These are phyloP conservation scores for Epicauta chinensis DNA, from an alignment of 1,140 invertebrate genomes.

Conservation along the genomic window DNA sequence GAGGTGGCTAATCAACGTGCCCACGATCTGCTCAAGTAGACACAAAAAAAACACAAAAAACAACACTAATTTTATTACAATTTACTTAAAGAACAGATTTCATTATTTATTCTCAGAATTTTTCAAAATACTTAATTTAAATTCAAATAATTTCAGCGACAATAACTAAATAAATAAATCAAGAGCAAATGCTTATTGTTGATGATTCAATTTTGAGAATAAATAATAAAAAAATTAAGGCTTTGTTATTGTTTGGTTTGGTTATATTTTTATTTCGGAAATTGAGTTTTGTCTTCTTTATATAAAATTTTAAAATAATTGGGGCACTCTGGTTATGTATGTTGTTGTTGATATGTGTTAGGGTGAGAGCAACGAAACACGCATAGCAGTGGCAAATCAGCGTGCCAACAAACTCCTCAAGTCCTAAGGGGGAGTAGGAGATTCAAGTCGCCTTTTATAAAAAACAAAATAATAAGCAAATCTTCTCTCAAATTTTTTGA, in stretches of 20 bases:
- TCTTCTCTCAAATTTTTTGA: background rate
- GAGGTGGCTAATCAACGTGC: constrained; percentile 77
- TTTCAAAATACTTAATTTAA: too few relatives aligned
- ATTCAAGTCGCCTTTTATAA: constrained; percentile 35
- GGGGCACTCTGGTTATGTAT: constrained; percentile 31
- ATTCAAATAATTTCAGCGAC: too few relatives aligned
- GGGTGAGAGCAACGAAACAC: constrained; percentile 74
- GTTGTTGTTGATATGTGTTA: constrained; percentile 43
- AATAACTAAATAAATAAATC: too few relatives aligned
- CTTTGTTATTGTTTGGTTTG: background rate
- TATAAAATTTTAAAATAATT: background rate
- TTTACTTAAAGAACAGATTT: background rate
- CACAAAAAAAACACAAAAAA: constrained; percentile 35
- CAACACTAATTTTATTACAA: constrained; percentile 27
- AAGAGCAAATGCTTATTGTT: too few relatives aligned
- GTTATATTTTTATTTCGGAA: background rate
- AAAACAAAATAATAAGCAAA: background rate
- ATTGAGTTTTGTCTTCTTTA: background rate
- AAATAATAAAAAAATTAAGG: background rate
- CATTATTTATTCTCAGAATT: too few relatives aligned
- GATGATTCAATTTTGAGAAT: too few relatives aligned
- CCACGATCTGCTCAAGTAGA: constrained; percentile 76
- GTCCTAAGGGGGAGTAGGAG: constrained; percentile 45
- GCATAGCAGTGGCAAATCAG: constrained; percentile 74
- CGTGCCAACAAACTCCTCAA: constrained; percentile 73